Evolutionary conservation across 1,140 invertebrate species (phyloP).

Genomic region (Harpegnathos saltator): DNA sequence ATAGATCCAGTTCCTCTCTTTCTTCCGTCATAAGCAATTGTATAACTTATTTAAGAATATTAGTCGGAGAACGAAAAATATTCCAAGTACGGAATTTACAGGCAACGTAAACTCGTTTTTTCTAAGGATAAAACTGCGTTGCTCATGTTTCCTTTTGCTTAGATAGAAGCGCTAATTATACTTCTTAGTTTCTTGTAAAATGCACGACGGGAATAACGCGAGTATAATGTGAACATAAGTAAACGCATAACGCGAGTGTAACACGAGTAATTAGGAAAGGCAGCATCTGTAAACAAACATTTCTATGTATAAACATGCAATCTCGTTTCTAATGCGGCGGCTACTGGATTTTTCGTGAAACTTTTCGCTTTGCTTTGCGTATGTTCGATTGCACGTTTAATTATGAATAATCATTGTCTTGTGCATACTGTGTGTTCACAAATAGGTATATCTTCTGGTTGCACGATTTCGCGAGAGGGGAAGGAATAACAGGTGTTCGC

Average conservation of each 20-base stretch:
- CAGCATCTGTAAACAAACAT: not conserved
- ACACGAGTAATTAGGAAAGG: not conserved
- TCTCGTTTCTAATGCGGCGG: not conserved
- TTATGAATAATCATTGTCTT: slow-evolving; percentile 1
- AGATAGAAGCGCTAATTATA: not conserved
- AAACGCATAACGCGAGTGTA: not conserved
- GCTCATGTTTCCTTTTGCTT: not conserved
- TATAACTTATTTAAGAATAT: not conserved
- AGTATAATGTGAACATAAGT: not conserved
- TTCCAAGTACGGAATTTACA: not conserved
- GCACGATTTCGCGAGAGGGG: not conserved
- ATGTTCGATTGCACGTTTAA: not conserved
- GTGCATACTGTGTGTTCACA: not conserved
- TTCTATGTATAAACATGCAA: not conserved
- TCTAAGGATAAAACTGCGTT: not conserved
- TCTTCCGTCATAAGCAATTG: not conserved
- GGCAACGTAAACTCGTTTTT: not conserved
- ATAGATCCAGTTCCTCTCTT: not conserved
- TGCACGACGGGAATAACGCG: not conserved
- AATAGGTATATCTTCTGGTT: slow-evolving; percentile 2
- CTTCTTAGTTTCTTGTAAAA: not conserved
- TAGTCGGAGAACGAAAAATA: slow-evolving; percentile 8
- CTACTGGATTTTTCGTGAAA: not conserved
- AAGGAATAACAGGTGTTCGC: slow-evolving; percentile 50
- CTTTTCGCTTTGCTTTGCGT: not conserved